Percentiles rank a stretch among this genome's conserved stretches.
phyloP scores from a whole-genome alignment of 1,140 invertebrate species.

The fruit fly (Drosophila melanogaster) region DNA sequence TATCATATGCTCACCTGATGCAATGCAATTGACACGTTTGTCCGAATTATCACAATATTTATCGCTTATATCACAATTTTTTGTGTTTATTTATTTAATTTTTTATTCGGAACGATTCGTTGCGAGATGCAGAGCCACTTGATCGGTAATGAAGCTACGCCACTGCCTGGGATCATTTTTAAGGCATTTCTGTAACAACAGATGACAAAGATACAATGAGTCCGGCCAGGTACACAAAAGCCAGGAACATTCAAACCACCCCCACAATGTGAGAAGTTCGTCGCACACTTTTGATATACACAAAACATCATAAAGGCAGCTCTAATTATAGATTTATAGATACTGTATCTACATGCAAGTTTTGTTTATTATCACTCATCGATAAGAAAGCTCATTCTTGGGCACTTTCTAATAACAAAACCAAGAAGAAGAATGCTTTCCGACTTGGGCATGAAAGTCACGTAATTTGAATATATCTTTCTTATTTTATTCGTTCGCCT shows the following conservation, averaged over 20 bases:
- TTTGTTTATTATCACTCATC: slow-evolving; percentile 48
- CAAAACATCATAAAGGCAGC: slow-evolving; percentile 33
- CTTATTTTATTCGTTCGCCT: slow-evolving; percentile 20
- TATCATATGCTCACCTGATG: slow-evolving; percentile 9
- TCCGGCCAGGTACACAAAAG: slow-evolving; percentile 55
- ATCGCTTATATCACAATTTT: slow-evolving; percentile 26
- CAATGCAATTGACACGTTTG: slow-evolving; percentile 12
- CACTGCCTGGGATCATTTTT: slow-evolving; percentile 38
- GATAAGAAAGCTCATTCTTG: slow-evolving; percentile 37
- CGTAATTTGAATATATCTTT: slow-evolving; percentile 56
- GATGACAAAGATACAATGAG: slow-evolving; percentile 49
- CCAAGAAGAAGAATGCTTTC: slow-evolving; percentile 2
- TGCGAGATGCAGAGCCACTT: slow-evolving; percentile 40
- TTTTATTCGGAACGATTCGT: slow-evolving; percentile 10
- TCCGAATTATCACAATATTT: slow-evolving; percentile 21
- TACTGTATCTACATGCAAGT: slow-evolving; percentile 70
- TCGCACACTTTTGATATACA: slow-evolving; percentile 31
- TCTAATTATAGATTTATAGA: slow-evolving; percentile 77
- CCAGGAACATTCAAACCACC: slow-evolving; percentile 30
- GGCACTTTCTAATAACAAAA: slow-evolving; percentile 49
- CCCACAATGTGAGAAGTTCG: slow-evolving; percentile 27
- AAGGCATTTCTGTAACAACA: slow-evolving; percentile 34
- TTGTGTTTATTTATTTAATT: slow-evolving; percentile 26
- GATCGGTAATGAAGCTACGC: slow-evolving; percentile 55
- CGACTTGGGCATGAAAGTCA: slow-evolving; percentile 53